phyloP scores from a whole-genome alignment of 2,113 vertebrate genomes.

The Gymnorhina tibicen region DNA sequence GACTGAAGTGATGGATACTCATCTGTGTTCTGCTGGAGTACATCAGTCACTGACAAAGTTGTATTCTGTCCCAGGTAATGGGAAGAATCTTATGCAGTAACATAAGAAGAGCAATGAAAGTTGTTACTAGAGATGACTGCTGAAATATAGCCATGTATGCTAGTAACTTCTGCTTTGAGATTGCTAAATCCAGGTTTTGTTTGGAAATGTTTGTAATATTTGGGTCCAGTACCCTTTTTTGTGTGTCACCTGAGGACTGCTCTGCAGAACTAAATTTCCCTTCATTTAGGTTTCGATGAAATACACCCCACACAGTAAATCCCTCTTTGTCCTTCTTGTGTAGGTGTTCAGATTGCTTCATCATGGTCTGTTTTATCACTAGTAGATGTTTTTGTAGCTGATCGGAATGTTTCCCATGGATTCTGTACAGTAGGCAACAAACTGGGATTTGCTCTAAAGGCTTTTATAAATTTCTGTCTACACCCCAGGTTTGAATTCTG shows the following conservation, averaged over 20 bases:
- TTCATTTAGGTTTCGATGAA: neutral
- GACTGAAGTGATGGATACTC: neutral
- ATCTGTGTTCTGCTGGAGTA: neutral
- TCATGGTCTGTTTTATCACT: neutral
- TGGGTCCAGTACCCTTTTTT: neutral
- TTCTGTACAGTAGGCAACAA: neutral
- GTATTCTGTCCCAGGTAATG: neutral
- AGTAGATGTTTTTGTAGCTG: neutral
- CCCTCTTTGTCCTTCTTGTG: neutral
- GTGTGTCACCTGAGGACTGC: neutral
- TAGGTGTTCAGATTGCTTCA: neutral
- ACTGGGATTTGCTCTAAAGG: neutral
- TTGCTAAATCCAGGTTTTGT: neutral
- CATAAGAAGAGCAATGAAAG: neutral
- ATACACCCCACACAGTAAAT: neutral
- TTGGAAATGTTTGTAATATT: neutral
- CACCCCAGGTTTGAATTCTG: neutral
- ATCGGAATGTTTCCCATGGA: neutral
- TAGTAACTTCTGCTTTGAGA: neutral
- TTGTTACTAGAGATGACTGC: neutral
- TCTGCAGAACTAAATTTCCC: neutral
- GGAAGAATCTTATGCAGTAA: neutral
- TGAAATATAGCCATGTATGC: neutral
- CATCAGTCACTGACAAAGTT: neutral
- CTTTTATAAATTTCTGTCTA: neutral